These are phyloP conservation scores for Agrochola lota DNA, from an alignment of 2,888 invertebrate genomes.

Conservation along the genomic window DNA sequence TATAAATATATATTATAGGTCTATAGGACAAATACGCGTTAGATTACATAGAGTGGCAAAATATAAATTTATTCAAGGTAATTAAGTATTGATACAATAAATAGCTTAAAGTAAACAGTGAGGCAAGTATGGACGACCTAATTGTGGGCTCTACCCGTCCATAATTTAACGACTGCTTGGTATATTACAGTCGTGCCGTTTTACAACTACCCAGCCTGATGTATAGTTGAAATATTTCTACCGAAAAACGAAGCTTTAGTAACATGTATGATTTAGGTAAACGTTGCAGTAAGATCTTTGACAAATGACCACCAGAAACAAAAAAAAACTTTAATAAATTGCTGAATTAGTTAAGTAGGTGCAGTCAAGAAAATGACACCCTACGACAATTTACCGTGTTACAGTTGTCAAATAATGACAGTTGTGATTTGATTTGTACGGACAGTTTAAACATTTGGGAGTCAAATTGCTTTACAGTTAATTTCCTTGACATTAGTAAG, in stretches of 20 bases:
- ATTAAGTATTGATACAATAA: conserved; percentile 42
- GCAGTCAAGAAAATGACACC: too few relatives aligned
- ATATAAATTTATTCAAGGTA: conserved; percentile 1
- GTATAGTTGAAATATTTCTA: background rate
- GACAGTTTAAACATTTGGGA: too few relatives aligned
- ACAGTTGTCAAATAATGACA: too few relatives aligned
- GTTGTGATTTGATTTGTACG: too few relatives aligned
- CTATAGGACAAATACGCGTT: background rate
- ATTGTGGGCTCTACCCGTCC: conserved; percentile 74
- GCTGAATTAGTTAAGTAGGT: background rate
- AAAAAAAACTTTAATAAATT: background rate
- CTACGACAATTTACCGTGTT: too few relatives aligned
- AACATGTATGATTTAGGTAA: background rate
- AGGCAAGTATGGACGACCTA: conserved; percentile 76
- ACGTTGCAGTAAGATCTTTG: background rate
- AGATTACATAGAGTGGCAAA: background rate
- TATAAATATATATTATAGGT: too few relatives aligned
- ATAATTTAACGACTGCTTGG: conserved; percentile 72
- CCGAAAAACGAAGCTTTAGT: background rate
- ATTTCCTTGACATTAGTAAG: background rate
- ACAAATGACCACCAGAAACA: background rate
- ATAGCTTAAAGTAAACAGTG: conserved; percentile 50
- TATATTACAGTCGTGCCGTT: conserved; percentile 18
- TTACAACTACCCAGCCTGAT: conserved; percentile 1
- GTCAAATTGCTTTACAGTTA: too few relatives aligned